These are phyloP conservation scores for Candoia aspera DNA, from an alignment of 2,113 vertebrate species.

Conservation along the genomic window DNA sequence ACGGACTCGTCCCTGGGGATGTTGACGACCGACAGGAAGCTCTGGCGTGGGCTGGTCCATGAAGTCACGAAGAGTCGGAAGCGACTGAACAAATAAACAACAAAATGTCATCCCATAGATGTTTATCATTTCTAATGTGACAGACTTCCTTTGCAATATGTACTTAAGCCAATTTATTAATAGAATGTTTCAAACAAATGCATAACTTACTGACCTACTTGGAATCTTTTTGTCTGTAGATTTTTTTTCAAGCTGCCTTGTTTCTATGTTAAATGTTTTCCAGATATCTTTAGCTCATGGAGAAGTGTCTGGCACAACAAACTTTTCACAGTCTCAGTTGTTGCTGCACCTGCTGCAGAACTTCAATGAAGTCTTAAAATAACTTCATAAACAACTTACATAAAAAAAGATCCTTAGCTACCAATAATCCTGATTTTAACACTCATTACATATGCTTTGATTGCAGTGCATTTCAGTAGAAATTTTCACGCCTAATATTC, in stretches of 20 bases:
- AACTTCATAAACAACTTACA: constrained; percentile 22
- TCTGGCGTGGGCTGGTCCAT: too few relatives aligned
- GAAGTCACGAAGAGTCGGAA: too few relatives aligned
- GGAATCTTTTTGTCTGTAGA: not conserved
- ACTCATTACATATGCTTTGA: not conserved
- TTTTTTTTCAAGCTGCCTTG: constrained; percentile 6
- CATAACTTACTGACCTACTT: not conserved
- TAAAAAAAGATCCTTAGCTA: constrained; percentile 5
- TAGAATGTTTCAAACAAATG: not conserved
- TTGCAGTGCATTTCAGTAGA: not conserved
- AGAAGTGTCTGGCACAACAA: constrained; percentile 12
- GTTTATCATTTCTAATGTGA: not conserved
- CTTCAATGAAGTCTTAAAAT: constrained; percentile 4
- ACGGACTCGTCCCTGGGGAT: too few relatives aligned
- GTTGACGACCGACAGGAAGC: too few relatives aligned
- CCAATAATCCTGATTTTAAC: not conserved
- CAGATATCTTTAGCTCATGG: constrained; percentile 1
- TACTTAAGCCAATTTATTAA: not conserved
- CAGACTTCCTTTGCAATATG: not conserved
- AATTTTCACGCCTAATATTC: not conserved
- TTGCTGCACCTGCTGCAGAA: not conserved
- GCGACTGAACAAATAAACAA: too few relatives aligned
- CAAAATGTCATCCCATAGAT: not conserved
- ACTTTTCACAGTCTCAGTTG: not conserved
- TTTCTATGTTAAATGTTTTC: not conserved